phyloP scores from a whole-genome alignment of 2,113 vertebrate genomes.

The Ramphastos sulfuratus region DNA sequence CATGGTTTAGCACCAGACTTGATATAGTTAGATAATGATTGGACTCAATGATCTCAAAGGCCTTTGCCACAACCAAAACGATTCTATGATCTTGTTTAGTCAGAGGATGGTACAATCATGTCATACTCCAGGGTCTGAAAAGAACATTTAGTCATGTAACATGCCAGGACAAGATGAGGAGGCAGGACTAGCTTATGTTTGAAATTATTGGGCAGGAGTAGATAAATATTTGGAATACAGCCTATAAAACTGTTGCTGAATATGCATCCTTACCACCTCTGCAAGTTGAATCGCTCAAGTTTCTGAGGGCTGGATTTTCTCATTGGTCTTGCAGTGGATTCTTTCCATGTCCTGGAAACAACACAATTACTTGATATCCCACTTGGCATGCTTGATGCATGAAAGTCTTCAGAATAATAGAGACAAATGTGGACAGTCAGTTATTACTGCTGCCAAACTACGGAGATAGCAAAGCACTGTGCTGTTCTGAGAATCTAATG shows the following conservation, averaged over 20 bases:
- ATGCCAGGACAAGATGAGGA: not conserved
- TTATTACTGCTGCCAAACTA: not conserved
- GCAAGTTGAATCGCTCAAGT: not conserved
- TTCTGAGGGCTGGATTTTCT: not conserved
- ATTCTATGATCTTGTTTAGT: not conserved
- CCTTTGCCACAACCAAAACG: too few species aligned
- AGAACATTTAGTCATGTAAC: not conserved
- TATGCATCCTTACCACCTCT: not conserved
- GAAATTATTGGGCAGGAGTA: not conserved
- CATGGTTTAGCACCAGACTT: too few species aligned
- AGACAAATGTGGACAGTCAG: not conserved
- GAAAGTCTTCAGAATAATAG: not conserved
- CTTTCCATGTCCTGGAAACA: not conserved
- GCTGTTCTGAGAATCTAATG: not conserved
- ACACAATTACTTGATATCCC: not conserved
- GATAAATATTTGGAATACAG: not conserved
- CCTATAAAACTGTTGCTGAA: not conserved
- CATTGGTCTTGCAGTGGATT: not conserved
- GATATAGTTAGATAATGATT: too few species aligned
- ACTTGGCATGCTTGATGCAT: not conserved
- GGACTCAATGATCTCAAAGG: too few species aligned
- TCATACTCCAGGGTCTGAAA: not conserved
- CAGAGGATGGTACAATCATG: not conserved
- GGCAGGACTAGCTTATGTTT: not conserved
- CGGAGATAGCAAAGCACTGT: not conserved